phyloP scores from a whole-genome alignment of 2,797 vertebrate genomes.

The Anabas testudineus region DNA sequence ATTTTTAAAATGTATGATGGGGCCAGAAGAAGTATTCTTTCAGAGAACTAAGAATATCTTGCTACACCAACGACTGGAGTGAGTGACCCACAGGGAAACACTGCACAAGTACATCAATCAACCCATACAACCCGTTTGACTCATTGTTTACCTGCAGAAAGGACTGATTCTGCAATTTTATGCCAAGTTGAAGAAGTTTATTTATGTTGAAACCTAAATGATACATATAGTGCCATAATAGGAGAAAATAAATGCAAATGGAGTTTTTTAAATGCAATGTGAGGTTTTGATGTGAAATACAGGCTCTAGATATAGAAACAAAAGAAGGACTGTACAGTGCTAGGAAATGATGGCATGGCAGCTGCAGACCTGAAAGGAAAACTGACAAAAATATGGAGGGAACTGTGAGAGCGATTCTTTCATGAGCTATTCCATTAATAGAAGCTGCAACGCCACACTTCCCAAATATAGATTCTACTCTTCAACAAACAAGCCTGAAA shows the following conservation, averaged over 20 bases:
- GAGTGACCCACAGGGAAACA: constrained; percentile 1
- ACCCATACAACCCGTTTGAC: constrained; percentile 4
- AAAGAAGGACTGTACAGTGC: constrained; percentile 15
- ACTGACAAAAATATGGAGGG: constrained; percentile 60
- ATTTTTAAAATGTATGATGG: constrained; percentile 7
- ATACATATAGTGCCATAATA: constrained; percentile 46
- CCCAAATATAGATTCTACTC: constrained; percentile 60
- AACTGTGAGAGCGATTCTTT: constrained; percentile 49
- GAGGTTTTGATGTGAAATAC: constrained; percentile 8
- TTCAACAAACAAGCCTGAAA: constrained; percentile 22
- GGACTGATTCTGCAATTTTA: constrained; percentile 37
- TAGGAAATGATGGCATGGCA: constrained; percentile 1
- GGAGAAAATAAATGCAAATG: constrained; percentile 8
- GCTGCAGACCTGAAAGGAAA: constrained; percentile 36
- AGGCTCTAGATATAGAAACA: constrained; percentile 20
- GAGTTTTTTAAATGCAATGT: constrained; percentile 20
- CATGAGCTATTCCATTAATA: constrained; percentile 65
- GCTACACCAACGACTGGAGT: not conserved
- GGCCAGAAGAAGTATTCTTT: constrained; percentile 20
- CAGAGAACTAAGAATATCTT: constrained; percentile 21
- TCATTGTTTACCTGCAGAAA: constrained; percentile 39
- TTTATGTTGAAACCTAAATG: constrained; percentile 24
- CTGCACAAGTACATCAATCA: constrained; percentile 13
- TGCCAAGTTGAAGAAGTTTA: constrained; percentile 27
- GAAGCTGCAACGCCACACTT: constrained; percentile 45